These are phyloP conservation scores for Luperina testacea DNA, from an alignment of 2,888 invertebrate species.

Conservation along the genomic window DNA sequence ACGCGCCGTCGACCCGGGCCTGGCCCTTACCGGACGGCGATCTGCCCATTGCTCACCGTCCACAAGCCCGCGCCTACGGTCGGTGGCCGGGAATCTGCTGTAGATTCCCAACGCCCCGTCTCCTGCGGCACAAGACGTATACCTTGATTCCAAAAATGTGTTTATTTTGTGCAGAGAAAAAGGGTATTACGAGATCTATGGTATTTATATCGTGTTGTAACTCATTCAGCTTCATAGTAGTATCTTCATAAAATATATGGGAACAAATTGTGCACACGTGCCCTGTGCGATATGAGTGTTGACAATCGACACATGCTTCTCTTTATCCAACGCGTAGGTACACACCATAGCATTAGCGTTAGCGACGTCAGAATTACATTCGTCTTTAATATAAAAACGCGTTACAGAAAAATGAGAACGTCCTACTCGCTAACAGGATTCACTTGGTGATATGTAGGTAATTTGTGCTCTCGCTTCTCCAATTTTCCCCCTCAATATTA, in stretches of 20 bases:
- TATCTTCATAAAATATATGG: constrained; percentile 38
- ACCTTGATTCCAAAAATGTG: background rate
- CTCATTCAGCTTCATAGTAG: constrained; percentile 40
- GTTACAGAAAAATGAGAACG: constrained; percentile 40
- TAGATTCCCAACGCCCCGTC: too few species aligned
- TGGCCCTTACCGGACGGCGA: too few species aligned
- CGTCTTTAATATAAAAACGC: constrained; percentile 56
- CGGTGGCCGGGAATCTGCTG: too few species aligned
- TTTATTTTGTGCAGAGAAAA: background rate
- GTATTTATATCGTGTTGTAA: constrained; percentile 1
- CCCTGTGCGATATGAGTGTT: constrained; percentile 38
- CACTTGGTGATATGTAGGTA: constrained; percentile 60
- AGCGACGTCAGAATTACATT: constrained; percentile 52
- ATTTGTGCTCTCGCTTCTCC: constrained; percentile 48
- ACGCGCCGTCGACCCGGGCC: too few species aligned
- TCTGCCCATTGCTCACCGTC: too few species aligned
- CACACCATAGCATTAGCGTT: constrained; percentile 51
- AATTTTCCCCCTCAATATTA: constrained; percentile 49
- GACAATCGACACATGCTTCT: constrained; percentile 47
- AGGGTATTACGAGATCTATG: background rate
- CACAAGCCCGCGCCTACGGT: too few species aligned
- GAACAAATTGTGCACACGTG: constrained; percentile 55
- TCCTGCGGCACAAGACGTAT: too few species aligned
- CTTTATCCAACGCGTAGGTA: constrained; percentile 45
- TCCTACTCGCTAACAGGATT: constrained; percentile 55